Conservation (phyloP, 2,888 invertebrate genomes). For the Chorisops tibialis region DNA sequence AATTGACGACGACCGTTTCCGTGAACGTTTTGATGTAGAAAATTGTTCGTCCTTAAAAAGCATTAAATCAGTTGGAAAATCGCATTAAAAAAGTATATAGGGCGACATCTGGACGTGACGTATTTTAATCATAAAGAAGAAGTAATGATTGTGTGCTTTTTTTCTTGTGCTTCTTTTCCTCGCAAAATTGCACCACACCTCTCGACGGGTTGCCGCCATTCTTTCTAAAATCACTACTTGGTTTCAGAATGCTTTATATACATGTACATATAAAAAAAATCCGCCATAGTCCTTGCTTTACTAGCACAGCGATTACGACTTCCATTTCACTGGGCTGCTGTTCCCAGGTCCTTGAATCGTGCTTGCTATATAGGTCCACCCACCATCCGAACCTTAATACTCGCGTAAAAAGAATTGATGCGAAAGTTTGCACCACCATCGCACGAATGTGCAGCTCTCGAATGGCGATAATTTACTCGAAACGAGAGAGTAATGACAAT, state of each 20-base stretch:
- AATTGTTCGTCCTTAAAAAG: constrained; percentile 36
- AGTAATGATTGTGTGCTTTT: constrained; percentile 38
- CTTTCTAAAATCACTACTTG: constrained; percentile 4
- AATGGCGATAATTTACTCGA: constrained; percentile 22
- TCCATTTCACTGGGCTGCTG: constrained; percentile 14
- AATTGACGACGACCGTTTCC: constrained; percentile 16
- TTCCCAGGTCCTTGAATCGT: not conserved
- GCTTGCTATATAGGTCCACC: not conserved
- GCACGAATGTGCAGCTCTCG: not conserved
- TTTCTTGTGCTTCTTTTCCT: not conserved
- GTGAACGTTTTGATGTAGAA: constrained; percentile 14
- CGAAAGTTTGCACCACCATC: not conserved
- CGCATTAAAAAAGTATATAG: constrained; percentile 40
- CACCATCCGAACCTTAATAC: not conserved
- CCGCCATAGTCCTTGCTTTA: constrained; percentile 8
- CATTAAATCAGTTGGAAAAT: constrained; percentile 41
- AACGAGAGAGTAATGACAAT: constrained; percentile 17
- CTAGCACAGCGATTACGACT: constrained; percentile 10
- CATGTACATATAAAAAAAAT: not conserved
- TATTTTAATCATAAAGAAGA: constrained; percentile 41
- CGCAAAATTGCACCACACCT: constrained; percentile 10
- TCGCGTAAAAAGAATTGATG: not conserved
- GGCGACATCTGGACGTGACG: constrained; percentile 40
- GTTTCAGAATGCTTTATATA: not conserved
- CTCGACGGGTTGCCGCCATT: constrained; percentile 10